phyloP scores from a whole-genome alignment of 2,888 invertebrate species.

The Microctonus brassicae region DNA sequence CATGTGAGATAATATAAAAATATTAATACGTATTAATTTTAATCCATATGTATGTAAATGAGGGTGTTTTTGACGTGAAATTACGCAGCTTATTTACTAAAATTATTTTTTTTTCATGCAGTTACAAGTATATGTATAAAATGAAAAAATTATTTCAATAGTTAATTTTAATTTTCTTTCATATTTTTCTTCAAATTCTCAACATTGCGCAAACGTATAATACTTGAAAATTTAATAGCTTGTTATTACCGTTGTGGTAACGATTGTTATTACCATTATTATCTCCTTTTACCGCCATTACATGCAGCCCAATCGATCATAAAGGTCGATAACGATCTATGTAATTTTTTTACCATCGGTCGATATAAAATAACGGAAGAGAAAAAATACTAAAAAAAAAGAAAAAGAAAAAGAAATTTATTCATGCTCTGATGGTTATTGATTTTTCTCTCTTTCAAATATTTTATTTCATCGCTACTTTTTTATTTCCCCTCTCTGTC shows the following conservation, averaged over 20 bases:
- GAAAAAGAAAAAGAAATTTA: too few species aligned
- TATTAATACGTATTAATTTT: too few species aligned
- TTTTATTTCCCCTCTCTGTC: background rate
- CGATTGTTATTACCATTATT: background rate
- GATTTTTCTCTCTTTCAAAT: background rate
- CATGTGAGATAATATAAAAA: too few species aligned
- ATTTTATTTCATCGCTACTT: conserved; percentile 12
- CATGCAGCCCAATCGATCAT: background rate
- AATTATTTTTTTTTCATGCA: too few species aligned
- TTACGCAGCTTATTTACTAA: too few species aligned
- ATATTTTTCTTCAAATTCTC: background rate
- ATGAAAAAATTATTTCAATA: too few species aligned
- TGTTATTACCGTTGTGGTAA: background rate
- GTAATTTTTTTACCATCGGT: background rate
- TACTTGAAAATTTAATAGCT: background rate
- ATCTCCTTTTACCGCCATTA: background rate
- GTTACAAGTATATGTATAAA: too few species aligned
- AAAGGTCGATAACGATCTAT: background rate
- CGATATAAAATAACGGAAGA: background rate
- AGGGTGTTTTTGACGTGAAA: too few species aligned
- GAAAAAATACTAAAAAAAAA: too few species aligned
- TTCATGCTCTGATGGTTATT: too few species aligned
- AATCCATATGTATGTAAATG: too few species aligned
- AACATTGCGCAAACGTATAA: background rate
- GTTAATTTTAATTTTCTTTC: too few species aligned